Percentiles rank a stretch among this genome's conserved stretches.
Evolutionary conservation across 2,113 vertebrate genomes (phyloP).

Genomic region (Heterotilapia buettikoferi): DNA sequence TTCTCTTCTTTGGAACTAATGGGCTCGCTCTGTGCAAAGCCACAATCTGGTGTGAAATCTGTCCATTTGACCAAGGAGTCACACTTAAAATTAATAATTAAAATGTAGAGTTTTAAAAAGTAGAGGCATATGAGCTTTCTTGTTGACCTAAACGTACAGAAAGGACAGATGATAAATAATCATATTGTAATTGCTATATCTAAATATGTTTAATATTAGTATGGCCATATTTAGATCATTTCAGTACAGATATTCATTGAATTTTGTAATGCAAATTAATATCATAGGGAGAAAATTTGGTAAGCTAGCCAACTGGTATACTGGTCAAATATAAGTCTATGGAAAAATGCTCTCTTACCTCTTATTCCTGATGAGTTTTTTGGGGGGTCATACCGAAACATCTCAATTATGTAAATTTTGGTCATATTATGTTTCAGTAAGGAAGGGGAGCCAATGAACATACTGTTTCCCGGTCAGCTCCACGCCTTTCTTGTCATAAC

Average conservation of each 20-base stretch:
- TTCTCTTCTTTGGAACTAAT: not conserved
- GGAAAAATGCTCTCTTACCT: not conserved
- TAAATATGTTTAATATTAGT: not conserved
- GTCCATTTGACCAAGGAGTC: not conserved
- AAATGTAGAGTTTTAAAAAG: not conserved
- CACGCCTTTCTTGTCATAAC: not conserved
- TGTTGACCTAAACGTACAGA: not conserved
- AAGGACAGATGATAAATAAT: not conserved
- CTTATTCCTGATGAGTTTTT: not conserved
- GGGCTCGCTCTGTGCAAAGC: not conserved
- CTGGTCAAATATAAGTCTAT: not conserved
- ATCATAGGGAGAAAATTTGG: not conserved
- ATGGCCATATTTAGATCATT: not conserved
- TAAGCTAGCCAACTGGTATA: not conserved
- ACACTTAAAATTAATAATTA: not conserved
- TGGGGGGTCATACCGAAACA: not conserved
- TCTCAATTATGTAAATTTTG: not conserved
- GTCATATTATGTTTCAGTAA: not conserved
- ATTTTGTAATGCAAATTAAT: not conserved
- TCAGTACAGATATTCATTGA: not conserved
- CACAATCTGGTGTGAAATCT: slow-evolving; percentile 1
- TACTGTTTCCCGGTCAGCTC: not conserved
- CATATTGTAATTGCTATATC: not conserved
- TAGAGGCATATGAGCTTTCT: not conserved
- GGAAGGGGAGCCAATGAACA: not conserved